Percentiles rank a stretch among this genome's conserved stretches.
Conservation (phyloP, 1,140 invertebrate genomes). For the Drosophila serrata region DNA sequence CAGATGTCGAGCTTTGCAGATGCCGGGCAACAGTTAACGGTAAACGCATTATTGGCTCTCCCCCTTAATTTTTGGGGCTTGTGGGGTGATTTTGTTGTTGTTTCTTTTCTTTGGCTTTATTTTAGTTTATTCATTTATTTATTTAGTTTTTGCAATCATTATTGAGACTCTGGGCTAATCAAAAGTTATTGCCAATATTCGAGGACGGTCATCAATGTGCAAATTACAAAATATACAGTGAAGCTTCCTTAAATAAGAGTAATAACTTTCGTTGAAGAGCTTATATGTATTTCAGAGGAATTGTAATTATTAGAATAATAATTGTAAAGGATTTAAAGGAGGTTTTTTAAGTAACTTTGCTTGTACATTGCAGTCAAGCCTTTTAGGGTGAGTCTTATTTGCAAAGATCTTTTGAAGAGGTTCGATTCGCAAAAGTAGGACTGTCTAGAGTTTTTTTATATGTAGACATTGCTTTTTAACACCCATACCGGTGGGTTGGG, state of each 20-base stretch:
- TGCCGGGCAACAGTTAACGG: conserved; percentile 44
- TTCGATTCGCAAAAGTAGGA: background rate
- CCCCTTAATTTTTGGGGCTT: conserved; percentile 24
- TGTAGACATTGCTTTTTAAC: conserved; percentile 55
- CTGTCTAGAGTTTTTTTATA: conserved; percentile 6
- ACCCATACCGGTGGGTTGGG: conserved; percentile 74
- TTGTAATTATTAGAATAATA: background rate
- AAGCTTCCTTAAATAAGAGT: background rate
- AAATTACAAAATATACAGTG: conserved; percentile 55
- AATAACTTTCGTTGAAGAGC: background rate
- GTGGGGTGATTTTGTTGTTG: conserved; percentile 25
- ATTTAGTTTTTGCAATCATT: conserved; percentile 18
- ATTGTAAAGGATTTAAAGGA: background rate
- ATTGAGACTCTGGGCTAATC: conserved; percentile 20
- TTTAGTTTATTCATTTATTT: conserved; percentile 4
- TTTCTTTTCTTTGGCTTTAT: conserved; percentile 4
- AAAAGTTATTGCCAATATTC: conserved; percentile 44
- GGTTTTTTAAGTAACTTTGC: background rate
- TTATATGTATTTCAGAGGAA: background rate
- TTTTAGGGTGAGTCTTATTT: background rate
- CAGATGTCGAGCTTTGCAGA: conserved; percentile 49
- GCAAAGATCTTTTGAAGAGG: background rate
- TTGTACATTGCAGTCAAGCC: background rate
- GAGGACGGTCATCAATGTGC: conserved; percentile 67
- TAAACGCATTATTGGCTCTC: conserved; percentile 46